A percentile compares a stretch with the other conserved stretches of the same genome.
These are phyloP conservation scores for Arenaria interpres DNA, from an alignment of 2,113 vertebrate genomes.

Conservation along the genomic window DNA sequence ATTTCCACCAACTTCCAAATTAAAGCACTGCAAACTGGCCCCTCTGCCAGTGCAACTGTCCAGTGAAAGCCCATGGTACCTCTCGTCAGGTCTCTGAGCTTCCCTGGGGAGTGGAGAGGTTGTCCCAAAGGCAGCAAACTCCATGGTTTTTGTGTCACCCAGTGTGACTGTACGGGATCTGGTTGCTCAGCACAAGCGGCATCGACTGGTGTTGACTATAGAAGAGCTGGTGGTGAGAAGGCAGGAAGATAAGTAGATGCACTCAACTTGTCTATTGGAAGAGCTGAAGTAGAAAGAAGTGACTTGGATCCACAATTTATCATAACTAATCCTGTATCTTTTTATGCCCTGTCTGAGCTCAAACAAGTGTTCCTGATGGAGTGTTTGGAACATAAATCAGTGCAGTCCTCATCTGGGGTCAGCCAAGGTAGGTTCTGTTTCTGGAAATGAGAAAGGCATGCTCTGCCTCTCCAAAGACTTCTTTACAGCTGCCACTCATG, in stretches of 20 bases:
- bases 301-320: conserved; percentile 14
- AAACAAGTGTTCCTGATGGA: not conserved
- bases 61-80: not conserved
- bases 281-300: conserved; percentile 13
- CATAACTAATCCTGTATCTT: conserved; percentile 9
- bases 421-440: conserved; percentile 30
- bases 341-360: not conserved
- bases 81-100: not conserved
- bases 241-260: not conserved
- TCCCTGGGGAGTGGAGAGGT: not conserved
- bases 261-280: not conserved
- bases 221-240: not conserved
- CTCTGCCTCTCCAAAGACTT: conserved; percentile 28
- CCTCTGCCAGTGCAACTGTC: not conserved
- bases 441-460: conserved; percentile 24
- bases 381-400: not conserved
- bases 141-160: not conserved
- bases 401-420: not conserved
- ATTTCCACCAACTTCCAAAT: not conserved
- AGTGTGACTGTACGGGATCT: not conserved
- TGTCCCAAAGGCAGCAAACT: not conserved
- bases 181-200: not conserved
- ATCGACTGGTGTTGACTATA: not conserved
- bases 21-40: not conserved
- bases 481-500: conserved; percentile 55